phyloP scores from a whole-genome alignment of 2,113 vertebrate genomes.

The Emydocephalus ijimae region DNA sequence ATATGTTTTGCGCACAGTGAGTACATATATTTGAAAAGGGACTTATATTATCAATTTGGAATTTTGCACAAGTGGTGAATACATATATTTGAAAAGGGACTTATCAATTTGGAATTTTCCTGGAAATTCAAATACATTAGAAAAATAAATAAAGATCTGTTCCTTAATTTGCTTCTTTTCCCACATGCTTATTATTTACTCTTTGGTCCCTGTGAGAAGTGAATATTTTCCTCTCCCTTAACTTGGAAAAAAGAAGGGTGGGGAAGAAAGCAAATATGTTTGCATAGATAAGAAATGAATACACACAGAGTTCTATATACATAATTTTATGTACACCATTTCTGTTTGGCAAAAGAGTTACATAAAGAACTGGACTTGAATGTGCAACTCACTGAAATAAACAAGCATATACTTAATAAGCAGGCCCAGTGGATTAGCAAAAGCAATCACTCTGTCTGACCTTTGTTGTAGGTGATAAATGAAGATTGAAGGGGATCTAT shows the following conservation, averaged over 20 bases:
- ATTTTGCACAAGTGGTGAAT: accelerated
- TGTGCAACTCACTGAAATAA: not conserved
- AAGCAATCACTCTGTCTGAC: constrained; percentile 13
- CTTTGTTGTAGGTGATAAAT: constrained; percentile 23
- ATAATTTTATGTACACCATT: constrained; percentile 28
- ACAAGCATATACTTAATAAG: constrained; percentile 46
- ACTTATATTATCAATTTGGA: not conserved
- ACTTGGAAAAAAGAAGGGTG: not conserved
- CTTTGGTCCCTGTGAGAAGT: not conserved
- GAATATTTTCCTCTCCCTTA: constrained; percentile 17
- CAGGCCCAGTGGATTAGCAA: constrained; percentile 39
- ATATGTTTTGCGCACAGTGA: accelerated
- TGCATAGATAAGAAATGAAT: constrained; percentile 54
- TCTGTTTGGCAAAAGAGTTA: constrained; percentile 4
- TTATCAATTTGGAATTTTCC: not conserved
- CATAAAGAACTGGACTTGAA: not conserved
- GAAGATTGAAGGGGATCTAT: constrained; percentile 19
- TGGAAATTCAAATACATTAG: not conserved
- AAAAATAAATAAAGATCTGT: not conserved
- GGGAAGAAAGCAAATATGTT: constrained; percentile 28
- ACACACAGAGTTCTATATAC: not conserved
- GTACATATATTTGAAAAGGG: not conserved
- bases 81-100: not conserved
- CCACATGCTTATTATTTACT: constrained; percentile 16
- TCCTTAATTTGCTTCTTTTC: not conserved